Evolutionary conservation across 1,140 invertebrate genomes (phyloP).

Genomic region (Mercenaria mercenaria): DNA sequence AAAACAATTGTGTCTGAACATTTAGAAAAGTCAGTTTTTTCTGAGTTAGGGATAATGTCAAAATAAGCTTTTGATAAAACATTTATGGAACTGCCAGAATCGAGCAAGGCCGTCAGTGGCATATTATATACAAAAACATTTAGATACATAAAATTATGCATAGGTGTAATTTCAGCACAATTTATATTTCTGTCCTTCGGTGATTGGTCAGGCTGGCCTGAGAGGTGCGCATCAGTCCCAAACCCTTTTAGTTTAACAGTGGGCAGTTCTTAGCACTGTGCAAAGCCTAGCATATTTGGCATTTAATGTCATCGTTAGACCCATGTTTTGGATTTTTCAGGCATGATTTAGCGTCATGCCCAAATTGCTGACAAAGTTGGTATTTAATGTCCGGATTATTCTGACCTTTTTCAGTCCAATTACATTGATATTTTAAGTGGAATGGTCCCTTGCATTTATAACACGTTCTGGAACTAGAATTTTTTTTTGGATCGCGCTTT

Average conservation of each 20-base stretch:
- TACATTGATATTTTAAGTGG: neutral
- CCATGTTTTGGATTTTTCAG: neutral
- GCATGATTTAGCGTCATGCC: neutral
- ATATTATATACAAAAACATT: constrained; percentile 23
- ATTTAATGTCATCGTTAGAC: neutral
- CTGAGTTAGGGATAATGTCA: neutral
- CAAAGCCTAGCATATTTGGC: neutral
- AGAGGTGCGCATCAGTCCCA: neutral
- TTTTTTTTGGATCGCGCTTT: too few species aligned
- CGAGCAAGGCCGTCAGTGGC: neutral
- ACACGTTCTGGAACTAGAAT: neutral
- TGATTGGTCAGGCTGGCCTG: neutral
- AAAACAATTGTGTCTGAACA: neutral
- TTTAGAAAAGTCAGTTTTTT: neutral
- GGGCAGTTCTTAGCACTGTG: neutral
- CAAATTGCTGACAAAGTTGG: constrained; percentile 8
- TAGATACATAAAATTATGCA: constrained; percentile 52
- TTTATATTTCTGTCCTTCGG: too few species aligned
- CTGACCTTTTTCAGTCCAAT: neutral
- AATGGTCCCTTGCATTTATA: neutral
- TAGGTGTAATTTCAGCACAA: neutral
- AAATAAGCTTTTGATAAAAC: constrained; percentile 39
- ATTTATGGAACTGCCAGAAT: constrained; percentile 39
- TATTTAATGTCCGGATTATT: neutral
- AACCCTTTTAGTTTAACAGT: neutral